Evolutionary conservation across 2,888 invertebrate species (phyloP).

Genomic region (Pristionchus mayeri): DNA sequence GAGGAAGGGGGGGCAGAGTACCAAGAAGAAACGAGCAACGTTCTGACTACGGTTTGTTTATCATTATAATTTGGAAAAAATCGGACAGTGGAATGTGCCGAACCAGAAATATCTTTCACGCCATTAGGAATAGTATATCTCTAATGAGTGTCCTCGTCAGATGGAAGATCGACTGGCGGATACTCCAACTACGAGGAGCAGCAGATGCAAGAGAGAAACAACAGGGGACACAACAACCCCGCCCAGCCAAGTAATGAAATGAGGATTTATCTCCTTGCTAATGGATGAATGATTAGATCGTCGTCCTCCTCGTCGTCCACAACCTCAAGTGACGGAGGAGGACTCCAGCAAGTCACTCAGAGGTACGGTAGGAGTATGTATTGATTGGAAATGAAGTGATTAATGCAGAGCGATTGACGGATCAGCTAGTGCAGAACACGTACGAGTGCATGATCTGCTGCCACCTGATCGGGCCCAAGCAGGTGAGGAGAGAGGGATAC

Average conservation of each 20-base stretch:
- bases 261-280: not conserved
- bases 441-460: conserved; percentile 96
- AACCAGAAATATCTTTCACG: too few relatives aligned
- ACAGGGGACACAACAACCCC: not conserved
- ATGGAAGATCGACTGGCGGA: not conserved
- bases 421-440: conserved; percentile 86
- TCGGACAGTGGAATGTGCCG: too few relatives aligned
- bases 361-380: not conserved
- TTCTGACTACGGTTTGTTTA: not conserved
- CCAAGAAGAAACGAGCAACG: not conserved
- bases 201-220: not conserved
- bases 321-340: not conserved
- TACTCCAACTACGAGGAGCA: not conserved
- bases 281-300: not conserved
- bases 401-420: conserved; percentile 81
- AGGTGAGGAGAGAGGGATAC: conserved; percentile 45
- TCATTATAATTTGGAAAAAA: not conserved
- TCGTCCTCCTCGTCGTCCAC: conserved; percentile 21
- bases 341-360: conserved; percentile 37
- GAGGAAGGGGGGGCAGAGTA: conserved; percentile 15
- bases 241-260: not conserved
- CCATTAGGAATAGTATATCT: too few relatives aligned
- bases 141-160: not conserved
- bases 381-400: not conserved
- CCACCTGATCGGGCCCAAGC: conserved; percentile 86